Conservation (phyloP, 2,113 vertebrate genomes). For the Acanthochromis polyacanthus region DNA sequence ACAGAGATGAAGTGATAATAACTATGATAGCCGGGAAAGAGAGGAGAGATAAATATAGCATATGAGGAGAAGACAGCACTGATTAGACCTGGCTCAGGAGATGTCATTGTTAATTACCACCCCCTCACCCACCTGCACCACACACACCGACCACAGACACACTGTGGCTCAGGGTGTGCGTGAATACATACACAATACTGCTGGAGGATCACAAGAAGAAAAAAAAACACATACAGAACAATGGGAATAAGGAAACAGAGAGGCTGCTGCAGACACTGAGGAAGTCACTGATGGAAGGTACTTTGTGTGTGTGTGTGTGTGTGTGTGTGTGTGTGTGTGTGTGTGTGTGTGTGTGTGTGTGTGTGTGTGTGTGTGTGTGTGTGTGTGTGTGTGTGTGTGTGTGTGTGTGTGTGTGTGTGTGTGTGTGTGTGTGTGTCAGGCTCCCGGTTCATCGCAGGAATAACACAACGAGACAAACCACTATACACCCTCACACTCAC, state of each 20-base stretch:
- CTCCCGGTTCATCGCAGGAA: no score
- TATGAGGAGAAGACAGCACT: slow-evolving; percentile 62
- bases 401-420: no score
- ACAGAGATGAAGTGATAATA: slow-evolving; percentile 74
- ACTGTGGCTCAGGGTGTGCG: slow-evolving; percentile 6
- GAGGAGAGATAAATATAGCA: slow-evolving; percentile 73
- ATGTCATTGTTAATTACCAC: slow-evolving; percentile 80
- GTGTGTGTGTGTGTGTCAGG: no score
- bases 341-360: no score
- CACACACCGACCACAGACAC: slow-evolving; percentile 11
- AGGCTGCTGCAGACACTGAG: no score
- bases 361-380: no score
- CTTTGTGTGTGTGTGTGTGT: no score
- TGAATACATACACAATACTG: neutral
- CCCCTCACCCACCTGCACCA: slow-evolving; percentile 74
- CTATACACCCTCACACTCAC: no score
- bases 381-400: no score
- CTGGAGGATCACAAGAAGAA: slow-evolving; percentile 11
- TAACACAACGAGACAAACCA: no score
- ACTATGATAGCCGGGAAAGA: slow-evolving; percentile 75
- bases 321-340: no score
- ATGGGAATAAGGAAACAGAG: neutral
- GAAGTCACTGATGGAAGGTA: no score
- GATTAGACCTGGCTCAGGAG: slow-evolving; percentile 78
- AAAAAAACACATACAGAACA: neutral